Evolutionary conservation across 2,797 vertebrate species (phyloP).

Genomic region (Manis pentadactyla): DNA sequence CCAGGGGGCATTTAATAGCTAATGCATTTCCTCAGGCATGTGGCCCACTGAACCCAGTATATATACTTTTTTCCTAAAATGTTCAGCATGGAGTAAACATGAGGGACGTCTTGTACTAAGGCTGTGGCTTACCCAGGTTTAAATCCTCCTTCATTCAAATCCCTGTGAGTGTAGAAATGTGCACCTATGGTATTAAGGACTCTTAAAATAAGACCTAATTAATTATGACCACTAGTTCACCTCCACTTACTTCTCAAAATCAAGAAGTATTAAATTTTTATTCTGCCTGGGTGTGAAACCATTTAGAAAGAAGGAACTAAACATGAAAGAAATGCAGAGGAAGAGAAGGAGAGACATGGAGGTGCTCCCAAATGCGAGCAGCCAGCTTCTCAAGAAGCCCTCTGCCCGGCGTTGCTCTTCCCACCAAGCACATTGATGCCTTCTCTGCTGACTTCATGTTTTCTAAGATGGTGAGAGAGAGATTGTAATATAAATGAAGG

Average conservation of each 20-base stretch:
- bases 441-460: not conserved
- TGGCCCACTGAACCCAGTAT: not conserved
- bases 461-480: not conserved
- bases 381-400: not conserved
- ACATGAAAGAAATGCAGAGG: not conserved
- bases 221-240: not conserved
- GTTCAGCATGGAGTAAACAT: not conserved
- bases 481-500: not conserved
- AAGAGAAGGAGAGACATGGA: not conserved
- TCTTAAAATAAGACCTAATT: not conserved
- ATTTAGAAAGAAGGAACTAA: not conserved
- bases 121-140: not conserved
- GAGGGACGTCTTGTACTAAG: not conserved
- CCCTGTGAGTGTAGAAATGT: not conserved
- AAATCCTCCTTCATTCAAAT: not conserved
- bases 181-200: accelerated
- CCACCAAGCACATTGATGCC: accelerated
- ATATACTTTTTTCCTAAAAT: not conserved
- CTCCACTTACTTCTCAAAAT: not conserved
- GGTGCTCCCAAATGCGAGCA: accelerated
- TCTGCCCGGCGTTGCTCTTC: accelerated
- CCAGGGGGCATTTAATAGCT: not conserved
- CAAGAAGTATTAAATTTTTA: not conserved
- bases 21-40: not conserved
- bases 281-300: not conserved